Conservation (phyloP, 2,888 invertebrate genomes). For the Dicyrtomina minuta region DNA sequence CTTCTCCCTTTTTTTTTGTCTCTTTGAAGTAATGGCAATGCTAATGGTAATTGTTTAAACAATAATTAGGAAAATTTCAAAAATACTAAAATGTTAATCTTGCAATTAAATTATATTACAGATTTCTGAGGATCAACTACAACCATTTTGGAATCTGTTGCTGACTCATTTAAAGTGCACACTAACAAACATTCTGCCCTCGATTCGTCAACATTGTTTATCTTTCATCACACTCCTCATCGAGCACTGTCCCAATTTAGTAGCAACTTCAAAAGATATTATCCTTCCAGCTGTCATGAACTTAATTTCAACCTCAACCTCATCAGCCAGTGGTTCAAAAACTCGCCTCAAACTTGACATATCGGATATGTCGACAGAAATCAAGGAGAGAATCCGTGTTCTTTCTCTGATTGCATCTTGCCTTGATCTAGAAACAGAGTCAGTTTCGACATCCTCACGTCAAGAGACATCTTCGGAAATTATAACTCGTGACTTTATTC, state of each 20-base stretch:
- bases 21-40: too few relatives aligned
- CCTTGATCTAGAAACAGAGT: constrained; percentile 29
- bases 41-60: too few relatives aligned
- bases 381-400: constrained; percentile 44
- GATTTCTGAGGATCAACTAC: constrained; percentile 61
- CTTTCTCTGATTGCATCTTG: constrained; percentile 47
- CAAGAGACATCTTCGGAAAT: neutral
- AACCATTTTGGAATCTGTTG: constrained; percentile 75
- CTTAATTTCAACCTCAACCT: constrained; percentile 72
- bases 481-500: too few relatives aligned
- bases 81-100: too few relatives aligned
- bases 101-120: too few relatives aligned
- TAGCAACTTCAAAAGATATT: constrained; percentile 68
- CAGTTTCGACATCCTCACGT: neutral
- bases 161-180: constrained; percentile 80
- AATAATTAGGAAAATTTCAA: too few relatives aligned
- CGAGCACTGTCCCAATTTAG: constrained; percentile 65
- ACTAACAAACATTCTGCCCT: constrained; percentile 82
- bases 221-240: constrained; percentile 75
- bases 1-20: too few relatives aligned
- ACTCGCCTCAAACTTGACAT: constrained; percentile 68
- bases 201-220: constrained; percentile 81
- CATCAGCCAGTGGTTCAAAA: constrained; percentile 63
- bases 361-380: constrained; percentile 59
- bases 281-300: constrained; percentile 78